Conservation (phyloP, 35 echinoderm and acorn worm genomes). For the Ophiothrix spiculata region DNA sequence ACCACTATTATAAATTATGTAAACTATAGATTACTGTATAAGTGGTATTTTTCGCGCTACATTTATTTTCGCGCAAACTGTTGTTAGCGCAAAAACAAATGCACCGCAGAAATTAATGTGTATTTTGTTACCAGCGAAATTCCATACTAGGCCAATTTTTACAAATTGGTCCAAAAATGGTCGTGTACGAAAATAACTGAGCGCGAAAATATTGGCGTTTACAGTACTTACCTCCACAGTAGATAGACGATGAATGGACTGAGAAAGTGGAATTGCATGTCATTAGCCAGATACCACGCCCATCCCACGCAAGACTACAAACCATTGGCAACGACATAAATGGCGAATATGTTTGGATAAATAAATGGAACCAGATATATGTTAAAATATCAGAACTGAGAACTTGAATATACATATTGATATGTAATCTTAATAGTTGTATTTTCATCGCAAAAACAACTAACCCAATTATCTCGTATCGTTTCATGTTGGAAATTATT, state of each 20-base stretch:
- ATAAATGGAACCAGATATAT: neutral
- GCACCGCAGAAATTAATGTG: no score
- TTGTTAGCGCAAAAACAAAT: no score
- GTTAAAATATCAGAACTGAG: neutral
- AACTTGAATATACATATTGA: neutral
- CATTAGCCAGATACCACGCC: conserved; percentile 85
- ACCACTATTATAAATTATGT: no score
- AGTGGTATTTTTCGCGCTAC: no score
- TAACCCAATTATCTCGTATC: neutral
- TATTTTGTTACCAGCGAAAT: no score
- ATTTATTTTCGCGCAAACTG: no score
- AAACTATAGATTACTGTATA: no score
- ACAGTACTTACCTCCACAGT: conserved; percentile 71
- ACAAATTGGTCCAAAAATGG: no score
- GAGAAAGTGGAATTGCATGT: conserved; percentile 80
- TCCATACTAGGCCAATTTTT: no score
- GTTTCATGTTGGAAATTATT: neutral
- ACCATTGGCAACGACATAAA: neutral
- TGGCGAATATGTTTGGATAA: neutral
- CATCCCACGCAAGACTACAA: conserved; percentile 63
- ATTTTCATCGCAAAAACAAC: neutral
- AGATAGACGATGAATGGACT: conserved; percentile 71
- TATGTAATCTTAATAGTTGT: neutral
- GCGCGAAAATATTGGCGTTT: no score
- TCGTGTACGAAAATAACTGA: no score